Percentiles rank a stretch among this genome's conserved stretches.
phyloP scores from a whole-genome alignment of 2,888 invertebrate genomes.

The Cataglyphis altisquamis region DNA sequence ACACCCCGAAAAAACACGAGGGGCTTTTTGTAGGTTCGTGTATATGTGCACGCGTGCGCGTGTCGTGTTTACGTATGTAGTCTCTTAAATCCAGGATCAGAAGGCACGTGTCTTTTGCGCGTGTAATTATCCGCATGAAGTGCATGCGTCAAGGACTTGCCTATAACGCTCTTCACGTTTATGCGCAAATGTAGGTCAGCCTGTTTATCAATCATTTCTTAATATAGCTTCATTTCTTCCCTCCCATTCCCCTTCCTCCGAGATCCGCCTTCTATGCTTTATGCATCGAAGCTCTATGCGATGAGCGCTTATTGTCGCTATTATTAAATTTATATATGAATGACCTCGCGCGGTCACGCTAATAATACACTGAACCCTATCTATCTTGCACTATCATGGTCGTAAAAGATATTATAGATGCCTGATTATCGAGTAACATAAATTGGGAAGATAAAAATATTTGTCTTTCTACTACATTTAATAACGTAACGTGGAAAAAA shows the following conservation, averaged over 20 bases:
- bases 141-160: conserved; percentile 68
- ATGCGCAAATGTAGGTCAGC: conserved; percentile 74
- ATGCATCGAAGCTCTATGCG: conserved; percentile 28
- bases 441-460: conserved; percentile 10
- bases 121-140: conserved; percentile 73
- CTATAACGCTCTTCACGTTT: conserved; percentile 62
- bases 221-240: conserved; percentile 64
- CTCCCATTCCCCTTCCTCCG: conserved; percentile 41
- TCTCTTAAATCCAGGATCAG: conserved; percentile 62
- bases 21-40: conserved; percentile 23
- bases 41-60: background rate
- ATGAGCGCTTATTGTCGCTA: conserved; percentile 45
- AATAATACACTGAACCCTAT: conserved; percentile 34
- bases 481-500: background rate
- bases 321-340: conserved; percentile 48
- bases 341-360: conserved; percentile 30
- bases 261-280: conserved; percentile 25
- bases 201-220: conserved; percentile 77
- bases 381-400: background rate
- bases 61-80: background rate
- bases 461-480: background rate
- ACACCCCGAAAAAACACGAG: conserved; percentile 59
- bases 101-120: conserved; percentile 67
- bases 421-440: conserved; percentile 2
- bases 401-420: conserved; percentile 2